Evolutionary conservation across 2,113 vertebrate genomes (phyloP).

Genomic region (Barbus barbus): DNA sequence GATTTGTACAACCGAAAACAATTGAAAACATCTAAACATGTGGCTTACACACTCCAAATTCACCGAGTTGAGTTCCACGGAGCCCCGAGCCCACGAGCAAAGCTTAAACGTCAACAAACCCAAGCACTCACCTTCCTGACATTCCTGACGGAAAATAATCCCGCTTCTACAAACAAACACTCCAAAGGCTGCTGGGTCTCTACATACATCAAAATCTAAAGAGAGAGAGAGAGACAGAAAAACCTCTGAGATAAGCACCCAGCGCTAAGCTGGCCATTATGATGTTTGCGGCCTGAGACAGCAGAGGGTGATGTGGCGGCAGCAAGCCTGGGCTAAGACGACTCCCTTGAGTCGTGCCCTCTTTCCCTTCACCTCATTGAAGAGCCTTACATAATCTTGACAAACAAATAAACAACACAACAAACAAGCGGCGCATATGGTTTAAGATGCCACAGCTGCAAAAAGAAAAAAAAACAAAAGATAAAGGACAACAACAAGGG

Average conservation of each 20-base stretch:
- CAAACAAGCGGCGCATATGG: not conserved
- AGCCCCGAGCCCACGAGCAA: not conserved
- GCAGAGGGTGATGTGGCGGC: conserved; percentile 26
- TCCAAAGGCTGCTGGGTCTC: conserved; percentile 4
- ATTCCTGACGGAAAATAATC: conserved; percentile 35
- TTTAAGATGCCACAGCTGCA: conserved; percentile 7
- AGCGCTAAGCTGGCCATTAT: not conserved
- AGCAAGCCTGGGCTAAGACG: not conserved
- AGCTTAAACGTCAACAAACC: conserved; percentile 38
- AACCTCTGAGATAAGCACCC: not conserved
- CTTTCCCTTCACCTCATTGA: conserved; percentile 11
- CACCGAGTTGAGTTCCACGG: not conserved
- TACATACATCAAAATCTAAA: conserved; percentile 26
- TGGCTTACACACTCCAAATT: conserved; percentile 3
- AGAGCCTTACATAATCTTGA: conserved; percentile 26
- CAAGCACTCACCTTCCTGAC: conserved; percentile 17
- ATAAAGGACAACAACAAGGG: not conserved
- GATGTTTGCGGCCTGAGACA: conserved; percentile 6
- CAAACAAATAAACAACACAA: conserved; percentile 28
- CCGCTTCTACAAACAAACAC: conserved; percentile 37
- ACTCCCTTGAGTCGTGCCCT: conserved; percentile 3
- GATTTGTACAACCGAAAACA: conserved; percentile 1
- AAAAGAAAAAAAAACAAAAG: not conserved
- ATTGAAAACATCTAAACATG: conserved; percentile 1
- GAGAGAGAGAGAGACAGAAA: not conserved